Base-by-base conservation (phyloP, 2,113 vertebrate species). In the Macrotis lagotis region DNA sequence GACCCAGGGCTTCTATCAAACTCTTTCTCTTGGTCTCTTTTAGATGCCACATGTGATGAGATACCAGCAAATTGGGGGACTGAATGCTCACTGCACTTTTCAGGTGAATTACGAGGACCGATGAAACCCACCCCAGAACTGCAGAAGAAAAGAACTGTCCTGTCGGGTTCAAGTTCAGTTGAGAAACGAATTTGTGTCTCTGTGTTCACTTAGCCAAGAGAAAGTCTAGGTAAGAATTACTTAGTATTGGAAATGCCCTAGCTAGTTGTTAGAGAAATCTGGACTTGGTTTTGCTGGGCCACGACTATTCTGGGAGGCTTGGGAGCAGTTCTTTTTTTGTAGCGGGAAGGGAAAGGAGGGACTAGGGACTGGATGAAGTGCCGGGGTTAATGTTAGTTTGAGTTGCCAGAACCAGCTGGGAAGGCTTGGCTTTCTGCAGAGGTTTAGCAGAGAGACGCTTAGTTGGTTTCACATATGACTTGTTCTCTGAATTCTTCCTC, bases 31-130 rank as follows among this genome's bases (percentile, higher is more conserved):
- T 96, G n/a, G 0, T 97, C 49, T 83, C 47, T 96, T 96, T 94
- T 97, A 98, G 97, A 91, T 97, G 94, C 97, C 98, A 98, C 97
- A 97, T 93, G 98, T 98, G 98, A 98, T 98, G 97, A 98, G 97
- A 89, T 95, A 98, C 96, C 97, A 90, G 48, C 50, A 92, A 66
- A 96, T 97, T 97, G 95, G 74, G 0, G 98, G 98, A 94, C 66
- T 99, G 96, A 94, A 95, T 90, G 95, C 98, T 95, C 97, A 96
- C 95, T 96, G 96, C 50, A 91, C 96, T 93, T 96, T 97, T 95
- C 95, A 98, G 98, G 98, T 99, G 97, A 93, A 96, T 48, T 51
- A n/a, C 48, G 22, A 89, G 91, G 48, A 90, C 49, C n/a, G 8
- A 28, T 51, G 31, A 37, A 6, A 25, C 49, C 37, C 12, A 0